Base-by-base conservation (phyloP, 53 echinoderm and acorn worm genomes). In the Astropecten irregularis region DNA sequence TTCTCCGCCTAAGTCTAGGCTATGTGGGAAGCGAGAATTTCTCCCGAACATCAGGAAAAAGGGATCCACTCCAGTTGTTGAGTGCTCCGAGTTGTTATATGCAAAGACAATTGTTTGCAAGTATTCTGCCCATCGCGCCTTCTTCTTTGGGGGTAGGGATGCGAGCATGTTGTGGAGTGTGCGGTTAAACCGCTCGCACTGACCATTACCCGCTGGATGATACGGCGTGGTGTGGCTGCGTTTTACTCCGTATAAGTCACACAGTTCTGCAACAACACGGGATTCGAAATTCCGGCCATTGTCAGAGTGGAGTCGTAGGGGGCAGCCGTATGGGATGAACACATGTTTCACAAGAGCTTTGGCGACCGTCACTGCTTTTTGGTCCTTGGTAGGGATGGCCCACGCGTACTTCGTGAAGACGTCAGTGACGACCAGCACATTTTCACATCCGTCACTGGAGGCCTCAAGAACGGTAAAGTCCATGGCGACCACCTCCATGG, bases 21-120 rank as follows among this genome's bases (percentile, higher is more conserved):
- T 65, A 27, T 36, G 30, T 65, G 65, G 65, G 33, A 32, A 65
- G 30, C 65, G 37, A 28, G 44, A 66, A 16, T 68, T 82, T 66
- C 70, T 84, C 44, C 84, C 84, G 34, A 55, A 84, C 69, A 70
- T 52, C 9, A 84, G 47, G 60, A 50, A 84, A 40, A 84, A 69
- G n/a, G 84, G 84, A 13, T 70, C 16, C 4, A 53, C 5, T 7
- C 66, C 39, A 18, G 66, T 65, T 15, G 66, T 65, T 3, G 66
- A 65, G 20, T 65, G 66, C 3, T n/a, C 37, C 5, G 66, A 65
- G 36, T 40, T 14, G 29, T 67, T 67, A 40, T 67, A 67, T n/a
- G 67, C 67, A 40, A 27, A 40, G 39, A 67, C 67, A 10, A 67
- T 5, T 39, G 39, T 67, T n/a, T 67, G 39, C 40, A 67, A 19